Conservation (phyloP, 2,888 invertebrate species). For the Lamellibrachia columna region DNA sequence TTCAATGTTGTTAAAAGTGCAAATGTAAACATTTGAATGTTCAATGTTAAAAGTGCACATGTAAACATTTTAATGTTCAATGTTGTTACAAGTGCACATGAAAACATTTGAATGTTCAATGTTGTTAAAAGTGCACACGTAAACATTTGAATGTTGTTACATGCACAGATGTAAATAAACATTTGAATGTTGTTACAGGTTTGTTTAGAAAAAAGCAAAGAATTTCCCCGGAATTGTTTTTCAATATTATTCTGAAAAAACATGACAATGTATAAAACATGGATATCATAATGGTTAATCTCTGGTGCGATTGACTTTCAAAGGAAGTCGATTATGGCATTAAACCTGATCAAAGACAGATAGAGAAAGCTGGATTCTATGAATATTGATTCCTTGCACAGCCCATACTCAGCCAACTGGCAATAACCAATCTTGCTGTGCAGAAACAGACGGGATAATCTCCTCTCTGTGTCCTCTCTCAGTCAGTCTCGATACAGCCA, state of each 20-base stretch:
- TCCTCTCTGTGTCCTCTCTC: not conserved
- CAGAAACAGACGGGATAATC: not conserved
- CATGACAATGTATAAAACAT: not conserved
- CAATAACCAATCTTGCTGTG: not conserved
- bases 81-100: not conserved
- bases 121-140: too few species aligned
- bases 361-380: not conserved
- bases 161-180: not conserved
- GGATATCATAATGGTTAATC: too few species aligned
- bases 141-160: too few species aligned
- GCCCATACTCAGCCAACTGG: not conserved
- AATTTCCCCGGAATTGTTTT: not conserved
- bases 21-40: not conserved
- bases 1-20: not conserved
- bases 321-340: not conserved
- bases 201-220: not conserved
- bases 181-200: not conserved
- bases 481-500: not conserved
- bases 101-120: not conserved
- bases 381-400: not conserved
- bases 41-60: not conserved
- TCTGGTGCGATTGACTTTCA: not conserved
- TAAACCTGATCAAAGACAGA: not conserved
- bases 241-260: not conserved
- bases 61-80: not conserved